These are phyloP conservation scores for Osmerus mordax DNA, from an alignment of 2,113 vertebrate genomes.

Conservation along the genomic window DNA sequence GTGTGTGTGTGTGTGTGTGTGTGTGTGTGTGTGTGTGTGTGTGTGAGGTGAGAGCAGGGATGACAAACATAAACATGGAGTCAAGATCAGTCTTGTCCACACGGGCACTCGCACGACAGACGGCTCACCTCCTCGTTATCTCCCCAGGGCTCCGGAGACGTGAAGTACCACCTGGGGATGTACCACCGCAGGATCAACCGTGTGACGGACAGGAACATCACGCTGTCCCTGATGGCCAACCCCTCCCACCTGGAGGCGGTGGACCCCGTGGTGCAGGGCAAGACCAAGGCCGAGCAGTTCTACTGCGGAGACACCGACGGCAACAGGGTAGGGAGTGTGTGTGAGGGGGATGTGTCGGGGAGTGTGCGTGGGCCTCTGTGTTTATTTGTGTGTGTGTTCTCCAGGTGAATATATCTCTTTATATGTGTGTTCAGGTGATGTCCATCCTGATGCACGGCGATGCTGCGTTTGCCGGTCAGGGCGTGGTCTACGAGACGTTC, in stretches of 20 bases:
- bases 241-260: slow-evolving; percentile 95
- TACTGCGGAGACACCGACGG: slow-evolving; percentile 94
- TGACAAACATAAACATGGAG: too few species aligned
- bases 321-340: slow-evolving; percentile 76
- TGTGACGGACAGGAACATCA: slow-evolving; percentile 92
- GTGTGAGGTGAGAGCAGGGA: too few species aligned
- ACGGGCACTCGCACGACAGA: too few species aligned
- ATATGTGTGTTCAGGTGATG: slow-evolving; percentile 81
- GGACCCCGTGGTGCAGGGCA: slow-evolving; percentile 94
- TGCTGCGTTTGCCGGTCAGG: slow-evolving; percentile 93
- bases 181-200: slow-evolving; percentile 96
- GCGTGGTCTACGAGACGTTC: slow-evolving; percentile 95
- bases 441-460: slow-evolving; percentile 95
- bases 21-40: not conserved
- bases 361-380: not conserved
- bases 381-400: not conserved
- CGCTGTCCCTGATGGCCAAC: slow-evolving; percentile 92
- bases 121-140: not conserved
- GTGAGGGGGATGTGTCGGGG: not conserved
- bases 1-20: not conserved
- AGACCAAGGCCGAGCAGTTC: slow-evolving; percentile 97
- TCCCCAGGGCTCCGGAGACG: slow-evolving; percentile 90
- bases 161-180: slow-evolving; percentile 98
- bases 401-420: slow-evolving; percentile 8
- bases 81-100: too few species aligned